A percentile compares a stretch with the other conserved stretches of the same genome.
phyloP scores from a whole-genome alignment of 2,113 vertebrate genomes.

The Prochilodus magdalenae region DNA sequence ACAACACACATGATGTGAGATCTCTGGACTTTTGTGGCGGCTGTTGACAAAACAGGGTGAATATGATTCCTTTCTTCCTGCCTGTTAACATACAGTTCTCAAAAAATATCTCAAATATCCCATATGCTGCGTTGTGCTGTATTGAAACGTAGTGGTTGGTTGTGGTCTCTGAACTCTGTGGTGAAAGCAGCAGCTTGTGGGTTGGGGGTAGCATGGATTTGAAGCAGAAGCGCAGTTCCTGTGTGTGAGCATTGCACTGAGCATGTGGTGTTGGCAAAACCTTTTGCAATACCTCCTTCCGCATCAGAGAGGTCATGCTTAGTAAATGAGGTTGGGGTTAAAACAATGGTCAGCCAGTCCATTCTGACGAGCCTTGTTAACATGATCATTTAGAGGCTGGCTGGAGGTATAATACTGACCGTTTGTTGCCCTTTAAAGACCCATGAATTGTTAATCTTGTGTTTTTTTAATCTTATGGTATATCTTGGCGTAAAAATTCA shows the following conservation, averaged over 20 bases:
- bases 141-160: background rate
- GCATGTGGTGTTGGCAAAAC: background rate
- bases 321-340: background rate
- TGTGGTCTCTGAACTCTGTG: background rate
- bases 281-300: background rate
- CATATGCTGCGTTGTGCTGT: background rate
- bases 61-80: too few species aligned
- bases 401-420: too few species aligned
- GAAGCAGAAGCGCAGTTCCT: background rate
- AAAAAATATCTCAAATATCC: background rate
- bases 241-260: constrained; percentile 4
- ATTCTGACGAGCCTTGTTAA: too few species aligned
- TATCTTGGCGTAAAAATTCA: too few species aligned
- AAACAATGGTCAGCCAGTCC: background rate
- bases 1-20: background rate
- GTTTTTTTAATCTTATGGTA: too few species aligned
- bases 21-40: background rate
- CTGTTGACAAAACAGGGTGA: background rate
- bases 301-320: background rate
- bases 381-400: too few species aligned
- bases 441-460: too few species aligned
- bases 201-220: background rate
- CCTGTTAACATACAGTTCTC: background rate
- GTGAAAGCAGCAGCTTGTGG: background rate
- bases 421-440: too few species aligned